Conservation (phyloP, 1,140 invertebrate genomes). For the Drosophila kepulauana region DNA sequence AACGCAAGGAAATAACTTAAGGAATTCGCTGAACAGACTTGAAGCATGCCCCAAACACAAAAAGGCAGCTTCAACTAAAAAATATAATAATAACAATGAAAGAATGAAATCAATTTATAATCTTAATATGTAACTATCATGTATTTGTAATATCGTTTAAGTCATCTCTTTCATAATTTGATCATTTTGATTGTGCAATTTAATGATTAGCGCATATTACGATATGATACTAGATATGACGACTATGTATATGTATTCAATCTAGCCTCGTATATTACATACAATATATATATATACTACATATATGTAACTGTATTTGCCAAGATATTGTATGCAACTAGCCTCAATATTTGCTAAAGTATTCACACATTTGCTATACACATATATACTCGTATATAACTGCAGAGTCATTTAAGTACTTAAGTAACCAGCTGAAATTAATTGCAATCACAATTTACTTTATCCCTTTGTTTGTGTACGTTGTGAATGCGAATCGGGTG, state of each 20-base stretch:
- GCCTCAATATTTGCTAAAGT: slow-evolving; percentile 63
- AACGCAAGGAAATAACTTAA: slow-evolving; percentile 39
- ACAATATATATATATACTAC: slow-evolving; percentile 30
- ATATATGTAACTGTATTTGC: slow-evolving; percentile 42
- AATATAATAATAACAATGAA: background rate
- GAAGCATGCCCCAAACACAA: slow-evolving; percentile 14
- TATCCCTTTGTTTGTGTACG: slow-evolving; percentile 32
- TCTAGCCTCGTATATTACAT: slow-evolving; percentile 33
- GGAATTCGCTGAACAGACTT: slow-evolving; percentile 74
- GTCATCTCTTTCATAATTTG: slow-evolving; percentile 31
- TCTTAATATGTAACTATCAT: slow-evolving; percentile 37
- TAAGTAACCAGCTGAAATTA: slow-evolving; percentile 52
- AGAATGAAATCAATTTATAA: slow-evolving; percentile 27
- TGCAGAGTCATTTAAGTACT: slow-evolving; percentile 75
- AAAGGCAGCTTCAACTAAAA: slow-evolving; percentile 41
- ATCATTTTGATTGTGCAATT: slow-evolving; percentile 67
- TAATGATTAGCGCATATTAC: slow-evolving; percentile 53
- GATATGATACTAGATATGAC: slow-evolving; percentile 44
- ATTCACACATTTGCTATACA: slow-evolving; percentile 66
- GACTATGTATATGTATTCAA: slow-evolving; percentile 27
- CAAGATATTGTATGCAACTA: slow-evolving; percentile 54
- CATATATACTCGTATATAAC: slow-evolving; percentile 28
- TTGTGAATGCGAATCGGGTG: background rate
- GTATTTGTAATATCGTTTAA: slow-evolving; percentile 61
- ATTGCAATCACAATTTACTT: slow-evolving; percentile 39